These are phyloP conservation scores for Eulemur rubriventer DNA, from an alignment of 2,797 vertebrate species.

Conservation along the genomic window DNA sequence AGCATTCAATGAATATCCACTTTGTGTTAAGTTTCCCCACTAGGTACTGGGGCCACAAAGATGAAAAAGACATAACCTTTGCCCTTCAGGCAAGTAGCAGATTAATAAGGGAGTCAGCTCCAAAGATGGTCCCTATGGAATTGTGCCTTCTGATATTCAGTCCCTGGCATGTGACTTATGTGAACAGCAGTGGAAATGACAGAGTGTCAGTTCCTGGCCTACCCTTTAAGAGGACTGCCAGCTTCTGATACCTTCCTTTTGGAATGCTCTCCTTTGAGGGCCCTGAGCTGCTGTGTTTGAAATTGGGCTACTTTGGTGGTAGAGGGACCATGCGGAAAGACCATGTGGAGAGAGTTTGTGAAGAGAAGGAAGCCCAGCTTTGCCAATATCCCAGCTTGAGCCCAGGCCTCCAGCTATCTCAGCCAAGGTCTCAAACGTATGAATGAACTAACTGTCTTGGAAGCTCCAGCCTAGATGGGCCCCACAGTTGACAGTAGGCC, in stretches of 20 bases:
- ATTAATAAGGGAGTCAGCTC: not conserved
- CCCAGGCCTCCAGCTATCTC: not conserved
- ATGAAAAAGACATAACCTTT: not conserved
- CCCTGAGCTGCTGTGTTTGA: not conserved
- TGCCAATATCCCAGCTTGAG: not conserved
- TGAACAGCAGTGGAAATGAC: not conserved
- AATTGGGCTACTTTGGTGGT: not conserved
- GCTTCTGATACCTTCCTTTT: not conserved
- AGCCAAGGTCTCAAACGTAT: not conserved
- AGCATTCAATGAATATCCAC: not conserved
- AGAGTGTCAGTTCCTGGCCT: not conserved
- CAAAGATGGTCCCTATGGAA: not conserved
- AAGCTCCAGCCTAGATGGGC: not conserved
- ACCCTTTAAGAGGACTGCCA: not conserved
- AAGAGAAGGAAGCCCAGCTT: not conserved
- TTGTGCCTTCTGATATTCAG: not conserved
- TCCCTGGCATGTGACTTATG: not conserved
- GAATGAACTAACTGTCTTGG: not conserved
- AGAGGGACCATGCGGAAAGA: not conserved
- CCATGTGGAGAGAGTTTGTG: not conserved
- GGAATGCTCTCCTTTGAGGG: not conserved
- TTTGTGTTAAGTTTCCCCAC: not conserved
- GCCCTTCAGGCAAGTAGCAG: not conserved
- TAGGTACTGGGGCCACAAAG: not conserved
- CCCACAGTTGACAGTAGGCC: not conserved